phyloP scores from a whole-genome alignment of 2,113 vertebrate species.

The Hemicordylus capensis region DNA sequence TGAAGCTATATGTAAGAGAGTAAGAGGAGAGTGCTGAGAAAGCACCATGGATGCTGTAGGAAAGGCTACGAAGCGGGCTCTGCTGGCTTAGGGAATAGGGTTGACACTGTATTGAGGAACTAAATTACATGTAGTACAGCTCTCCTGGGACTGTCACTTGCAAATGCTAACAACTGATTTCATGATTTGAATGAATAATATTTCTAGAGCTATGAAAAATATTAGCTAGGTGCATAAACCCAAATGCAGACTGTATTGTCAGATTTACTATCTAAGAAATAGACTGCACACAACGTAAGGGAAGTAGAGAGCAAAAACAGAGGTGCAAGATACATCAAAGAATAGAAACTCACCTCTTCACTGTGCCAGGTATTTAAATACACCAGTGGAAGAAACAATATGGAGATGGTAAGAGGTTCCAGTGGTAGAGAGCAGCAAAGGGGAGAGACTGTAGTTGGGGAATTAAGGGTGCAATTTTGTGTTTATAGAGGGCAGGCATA shows the following conservation, averaged over 20 bases:
- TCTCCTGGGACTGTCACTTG: neutral
- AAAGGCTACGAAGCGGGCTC: fast-evolving
- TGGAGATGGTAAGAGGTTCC: neutral
- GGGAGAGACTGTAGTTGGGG: neutral
- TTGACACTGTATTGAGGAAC: neutral
- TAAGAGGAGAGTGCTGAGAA: fast-evolving
- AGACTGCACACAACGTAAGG: neutral
- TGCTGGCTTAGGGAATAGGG: neutral
- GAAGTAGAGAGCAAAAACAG: neutral
- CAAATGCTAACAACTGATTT: neutral
- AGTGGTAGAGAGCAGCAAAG: neutral
- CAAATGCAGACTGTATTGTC: neutral
- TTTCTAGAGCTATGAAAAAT: neutral
- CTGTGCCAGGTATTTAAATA: neutral
- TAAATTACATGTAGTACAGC: neutral
- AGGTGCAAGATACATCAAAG: too few species aligned
- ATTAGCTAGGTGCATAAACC: neutral
- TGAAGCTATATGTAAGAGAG: fast-evolving
- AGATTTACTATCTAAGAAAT: neutral
- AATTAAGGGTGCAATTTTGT: neutral
- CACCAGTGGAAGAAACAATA: neutral
- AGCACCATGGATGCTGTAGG: fast-evolving
- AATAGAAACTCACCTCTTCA: neutral
- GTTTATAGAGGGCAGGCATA: neutral
- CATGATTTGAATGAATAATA: neutral